Evolutionary conservation across 2,888 invertebrate species (phyloP).

Genomic region (Caenorhabditis sulstoni): DNA sequence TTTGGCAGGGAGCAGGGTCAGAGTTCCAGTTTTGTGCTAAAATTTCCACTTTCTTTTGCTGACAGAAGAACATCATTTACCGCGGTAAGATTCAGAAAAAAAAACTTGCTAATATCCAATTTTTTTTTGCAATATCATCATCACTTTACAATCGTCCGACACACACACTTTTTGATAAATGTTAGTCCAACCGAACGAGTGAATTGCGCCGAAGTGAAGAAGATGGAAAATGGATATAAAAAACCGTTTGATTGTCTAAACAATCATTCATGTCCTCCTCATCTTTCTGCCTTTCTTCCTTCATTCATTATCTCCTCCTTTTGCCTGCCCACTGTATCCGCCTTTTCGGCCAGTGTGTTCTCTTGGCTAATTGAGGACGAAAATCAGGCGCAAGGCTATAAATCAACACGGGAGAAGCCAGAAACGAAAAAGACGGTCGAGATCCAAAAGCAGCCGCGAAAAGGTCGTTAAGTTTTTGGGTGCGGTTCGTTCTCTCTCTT

Average conservation of each 20-base stretch:
- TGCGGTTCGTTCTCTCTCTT: constrained; percentile 5
- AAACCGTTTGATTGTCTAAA: constrained; percentile 54
- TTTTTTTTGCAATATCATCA: neutral
- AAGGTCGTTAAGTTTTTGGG: constrained; percentile 6
- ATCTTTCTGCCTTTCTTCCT: constrained; percentile 24
- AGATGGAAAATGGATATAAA: constrained; percentile 34
- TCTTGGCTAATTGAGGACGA: constrained; percentile 27
- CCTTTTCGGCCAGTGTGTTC: neutral
- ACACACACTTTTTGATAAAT: constrained; percentile 46
- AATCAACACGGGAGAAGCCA: constrained; percentile 7
- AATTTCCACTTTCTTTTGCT: no score
- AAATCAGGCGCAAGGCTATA: constrained; percentile 10
- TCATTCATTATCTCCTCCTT: constrained; percentile 28
- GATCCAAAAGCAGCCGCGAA: neutral
- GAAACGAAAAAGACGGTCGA: constrained; percentile 13
- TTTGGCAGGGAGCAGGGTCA: no score
- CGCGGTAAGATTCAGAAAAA: no score
- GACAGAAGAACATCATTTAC: no score
- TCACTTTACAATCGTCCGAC: constrained; percentile 38
- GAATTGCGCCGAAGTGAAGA: constrained; percentile 23
- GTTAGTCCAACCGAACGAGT: constrained; percentile 25
- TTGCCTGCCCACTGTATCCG: neutral
- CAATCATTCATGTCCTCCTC: no score
- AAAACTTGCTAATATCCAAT: neutral
- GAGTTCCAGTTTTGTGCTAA: no score